Base-by-base conservation (phyloP, 2,888 invertebrate genomes). In the Habrosyne pyritoides region DNA sequence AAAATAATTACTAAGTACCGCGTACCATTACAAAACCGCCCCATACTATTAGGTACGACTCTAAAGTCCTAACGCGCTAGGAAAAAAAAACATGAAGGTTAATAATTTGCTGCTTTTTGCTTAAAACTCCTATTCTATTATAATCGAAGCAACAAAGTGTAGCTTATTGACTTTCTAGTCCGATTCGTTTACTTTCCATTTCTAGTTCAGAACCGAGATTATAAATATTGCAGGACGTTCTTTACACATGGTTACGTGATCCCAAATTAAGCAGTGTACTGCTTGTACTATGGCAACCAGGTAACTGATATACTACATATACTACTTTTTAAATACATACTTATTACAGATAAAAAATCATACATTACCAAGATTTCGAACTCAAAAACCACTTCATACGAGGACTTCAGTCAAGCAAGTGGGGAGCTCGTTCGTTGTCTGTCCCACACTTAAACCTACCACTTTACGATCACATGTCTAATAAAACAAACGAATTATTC, bases 401-500 rank as follows among this genome's bases (percentile, higher is more conserved):
- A 77, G 75, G 33, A 2, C 71, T 78, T 77, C 69, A n/a, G 22
- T 7, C 21, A n/a, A 14, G 76, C 64, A 62, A 69, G 57, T 68
- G 60, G 69, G 70, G 70, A 72, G 73, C 63, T 61, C 61, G 60
- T 59, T 60, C 63, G 64, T 62, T 66, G 66, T 60, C 56, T 65
- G 61, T 53, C 61, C 57, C 68, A 75, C 74, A 77, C 69, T 82
- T 84, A 87, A 86, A 78, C 68, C 59, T 69, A 73, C 63, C 63
- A 75, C 61, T 90, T 90, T 89, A 90, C 75, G 81, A 75, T 60
- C 63, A 59, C 80, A 79, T 86, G 85, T 81, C 82, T 84, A 87
- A 86, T 89, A 89, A 87, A 89, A 89, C 79, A 84, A 87, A 84
- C 79, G 73, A 81, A 79, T 83, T 80, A 82, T 82, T 83, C 68